phyloP scores from a whole-genome alignment of 1,140 invertebrate genomes.

The Zaprionus lachaisei region DNA sequence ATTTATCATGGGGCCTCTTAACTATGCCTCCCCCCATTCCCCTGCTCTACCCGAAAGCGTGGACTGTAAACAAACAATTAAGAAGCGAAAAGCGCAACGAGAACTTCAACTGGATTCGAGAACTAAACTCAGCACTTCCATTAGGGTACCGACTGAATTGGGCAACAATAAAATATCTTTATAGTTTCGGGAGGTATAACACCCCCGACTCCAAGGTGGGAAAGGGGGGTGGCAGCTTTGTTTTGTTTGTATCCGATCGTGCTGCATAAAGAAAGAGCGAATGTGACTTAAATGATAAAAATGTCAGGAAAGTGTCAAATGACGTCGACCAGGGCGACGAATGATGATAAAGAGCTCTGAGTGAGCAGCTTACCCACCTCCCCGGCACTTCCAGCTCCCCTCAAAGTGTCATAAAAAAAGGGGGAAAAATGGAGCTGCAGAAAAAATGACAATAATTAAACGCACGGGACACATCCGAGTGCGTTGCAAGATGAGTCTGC shows the following conservation, averaged over 20 bases:
- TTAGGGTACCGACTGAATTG: conserved; percentile 63
- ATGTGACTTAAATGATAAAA: conserved; percentile 82
- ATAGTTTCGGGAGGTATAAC: conserved; percentile 28
- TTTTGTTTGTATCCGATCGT: conserved; percentile 47
- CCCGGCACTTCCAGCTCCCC: background rate
- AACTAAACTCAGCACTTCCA: conserved; percentile 81
- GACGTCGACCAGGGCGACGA: conserved; percentile 75
- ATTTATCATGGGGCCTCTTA: conserved; percentile 74
- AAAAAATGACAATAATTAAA: conserved; percentile 80
- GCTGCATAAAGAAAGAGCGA: conserved; percentile 48
- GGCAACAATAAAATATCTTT: conserved; percentile 79
- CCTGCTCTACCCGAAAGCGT: conserved; percentile 47
- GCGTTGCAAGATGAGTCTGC: conserved; percentile 18
- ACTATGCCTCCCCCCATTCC: conserved; percentile 37
- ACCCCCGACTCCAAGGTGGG: conserved; percentile 26
- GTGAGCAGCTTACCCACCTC: conserved; percentile 53
- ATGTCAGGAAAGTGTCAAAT: conserved; percentile 79
- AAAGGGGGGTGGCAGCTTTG: background rate
- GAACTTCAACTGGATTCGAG: conserved; percentile 51
- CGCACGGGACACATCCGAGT: conserved; percentile 63
- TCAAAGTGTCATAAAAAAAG: conserved; percentile 15
- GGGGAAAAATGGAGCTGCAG: conserved; percentile 9
- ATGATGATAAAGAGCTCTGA: conserved; percentile 80
- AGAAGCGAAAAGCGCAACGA: conserved; percentile 64
- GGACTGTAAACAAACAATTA: conserved; percentile 82